Base-by-base conservation (phyloP, 2,888 invertebrate species). In the Hirtodrosophila histrioides region DNA sequence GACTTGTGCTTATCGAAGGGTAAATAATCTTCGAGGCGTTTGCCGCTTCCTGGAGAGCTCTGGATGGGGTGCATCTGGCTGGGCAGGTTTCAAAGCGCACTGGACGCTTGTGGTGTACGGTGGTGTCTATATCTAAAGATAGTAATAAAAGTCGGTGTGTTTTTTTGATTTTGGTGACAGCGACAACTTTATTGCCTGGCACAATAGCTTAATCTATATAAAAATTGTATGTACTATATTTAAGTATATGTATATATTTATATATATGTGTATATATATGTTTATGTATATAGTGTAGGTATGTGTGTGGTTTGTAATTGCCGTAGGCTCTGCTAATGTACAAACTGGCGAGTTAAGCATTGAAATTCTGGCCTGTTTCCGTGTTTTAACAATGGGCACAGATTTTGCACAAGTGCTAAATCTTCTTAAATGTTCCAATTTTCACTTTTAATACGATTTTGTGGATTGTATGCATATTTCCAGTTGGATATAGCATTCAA, bases 141-240 rank as follows among this genome's bases (percentile, higher is more conserved):
- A 31, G 3, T 9, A 31, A 31, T 8, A 31, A 31, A 31, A 31
- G 17, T 17, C 7, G 9, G 0, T 31, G 7, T 31, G 24, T 11
- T 33, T 27, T 10, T 33, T 31, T 27, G 12, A n/a, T 36, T 27
- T 64, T 36, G 44, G 75, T 70, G 74, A 57, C 79, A 67, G 69
- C 35, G 77, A 76, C 75, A 65, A 68, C 50, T 85, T 81, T 85
- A 81, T 85, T 84, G 82, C 67, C 75, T 69, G 60, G 66, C 76
- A 63, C 70, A 70, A 64, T 51, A 69, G 66, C 82, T 84, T 81
- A 81, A 64, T 70, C 63, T 75, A 81, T 74, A 78, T 84, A 77
- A 66, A 84, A 81, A 77, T 78, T 73, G 77, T 69, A 60, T 71
- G 53, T 58, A 53, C 48, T 54, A 56, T 60, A 56, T 72, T 56